Evolutionary conservation across 1,140 invertebrate species (phyloP), one percentile per base, ranked within the genome.

Genomic region (Spodoptera frugiperda): DNA sequence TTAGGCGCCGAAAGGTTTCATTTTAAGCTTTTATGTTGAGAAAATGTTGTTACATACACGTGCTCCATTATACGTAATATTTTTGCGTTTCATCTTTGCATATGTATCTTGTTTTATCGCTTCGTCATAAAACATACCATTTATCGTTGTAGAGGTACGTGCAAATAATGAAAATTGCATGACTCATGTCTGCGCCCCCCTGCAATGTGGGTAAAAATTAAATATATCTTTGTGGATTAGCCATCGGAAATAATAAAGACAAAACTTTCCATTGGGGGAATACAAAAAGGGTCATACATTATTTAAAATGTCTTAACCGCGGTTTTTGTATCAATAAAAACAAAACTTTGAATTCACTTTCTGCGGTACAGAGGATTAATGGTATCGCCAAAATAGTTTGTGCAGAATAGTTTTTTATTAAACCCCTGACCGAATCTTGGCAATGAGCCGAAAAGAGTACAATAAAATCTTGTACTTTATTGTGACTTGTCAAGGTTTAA

Each of bases 231-330:
- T 21, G 15, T 6, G 65, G 51, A 55, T 71, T 57, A 71, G 9
- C 33, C n/a, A 71, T 55, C 17, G 12, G 49, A 71, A 71, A 71
- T 71, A 71, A 71, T 71, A 55, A 15, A 21, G 53, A 55, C 48
- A 73, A 19, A 73, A 59, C 19, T 73, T 30, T 25, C 21, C 54
- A 48, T 49, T 59, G 12, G 70, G 70, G 53, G 70, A 73, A 73
- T 73, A 59, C 44, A 59, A 73, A 59, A 15, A 59, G 49, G 70
- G 48, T 59, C 70, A 59, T 73, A 73, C 54, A 59, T 73, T 59
- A 73, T 73, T 73, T 73, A 73, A 73, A 73, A 59, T 59, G 54
- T 17, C 48, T 57, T 48, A 48, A 48, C 54, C n/a, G 68, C 21
- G 17, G 39, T 71, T 30, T 30, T 19, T 39, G 17, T 73, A 55